Conservation (phyloP, 2,888 invertebrate species). For the Sphinx pinastri region DNA sequence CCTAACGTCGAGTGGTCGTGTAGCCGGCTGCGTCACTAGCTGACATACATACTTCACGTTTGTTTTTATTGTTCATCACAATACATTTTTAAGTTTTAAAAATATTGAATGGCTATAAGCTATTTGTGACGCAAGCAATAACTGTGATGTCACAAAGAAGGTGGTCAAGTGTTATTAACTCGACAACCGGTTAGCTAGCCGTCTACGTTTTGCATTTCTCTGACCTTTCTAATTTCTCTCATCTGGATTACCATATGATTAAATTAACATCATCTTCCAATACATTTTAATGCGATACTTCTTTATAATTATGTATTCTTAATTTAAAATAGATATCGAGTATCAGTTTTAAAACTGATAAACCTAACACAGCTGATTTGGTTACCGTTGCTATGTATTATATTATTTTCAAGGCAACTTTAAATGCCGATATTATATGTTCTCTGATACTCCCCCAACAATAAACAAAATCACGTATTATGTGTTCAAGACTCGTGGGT, state of each 20-base stretch:
- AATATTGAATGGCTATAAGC: neutral
- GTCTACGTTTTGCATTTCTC: constrained; percentile 48
- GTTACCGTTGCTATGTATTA: too few species aligned
- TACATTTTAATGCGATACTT: too few species aligned
- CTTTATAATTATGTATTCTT: too few species aligned
- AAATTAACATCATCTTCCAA: too few species aligned
- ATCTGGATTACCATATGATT: constrained; percentile 33
- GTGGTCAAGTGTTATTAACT: constrained; percentile 29
- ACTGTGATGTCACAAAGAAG: constrained; percentile 30
- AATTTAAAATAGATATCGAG: too few species aligned
- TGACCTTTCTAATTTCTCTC: constrained; percentile 67
- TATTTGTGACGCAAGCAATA: constrained; percentile 5
- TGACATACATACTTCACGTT: constrained; percentile 39
- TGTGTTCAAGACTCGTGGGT: too few species aligned
- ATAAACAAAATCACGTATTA: too few species aligned
- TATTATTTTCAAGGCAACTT: too few species aligned
- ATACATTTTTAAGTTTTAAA: neutral
- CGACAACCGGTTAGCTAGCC: constrained; percentile 36
- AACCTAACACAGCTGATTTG: too few species aligned
- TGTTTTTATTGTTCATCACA: constrained; percentile 37
- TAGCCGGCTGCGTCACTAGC: constrained; percentile 29
- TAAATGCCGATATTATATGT: too few species aligned
- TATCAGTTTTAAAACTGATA: too few species aligned
- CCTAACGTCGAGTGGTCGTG: neutral
- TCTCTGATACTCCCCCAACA: too few species aligned